Evolutionary conservation across 2,888 invertebrate species (phyloP), one percentile per base, ranked within the genome.

Genomic region (Thysanoteuthis rhombus): DNA sequence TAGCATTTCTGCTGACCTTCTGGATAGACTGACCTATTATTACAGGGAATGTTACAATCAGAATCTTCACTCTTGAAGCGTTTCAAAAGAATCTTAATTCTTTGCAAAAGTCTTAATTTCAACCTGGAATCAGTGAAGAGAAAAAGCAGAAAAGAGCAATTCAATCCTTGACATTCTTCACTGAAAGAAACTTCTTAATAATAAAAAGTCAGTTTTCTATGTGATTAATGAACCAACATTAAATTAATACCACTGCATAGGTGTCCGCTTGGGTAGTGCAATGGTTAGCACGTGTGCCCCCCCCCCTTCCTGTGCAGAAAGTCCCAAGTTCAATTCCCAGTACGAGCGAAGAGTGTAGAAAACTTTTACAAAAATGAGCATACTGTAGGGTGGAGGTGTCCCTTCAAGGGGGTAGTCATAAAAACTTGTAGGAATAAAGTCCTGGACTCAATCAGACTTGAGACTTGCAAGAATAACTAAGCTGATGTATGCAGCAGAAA

Each of bases 1-100:
- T 75, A 75, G 75, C 75, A 75, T 75, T 75, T 75, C 75, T 75
- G 12, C 16, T 75, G 75, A 75, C 75, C 75, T 75, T 75, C 75
- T n/a, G n/a, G n/a, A 75, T 75, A 75, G n/a, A 75, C n/a, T 75
- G n/a, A 75, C 75, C 75, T 75, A 75, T 75, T 75, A 75, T 75
- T 36, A 36, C 12, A 12, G n/a, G n/a, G 75, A 75, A n/a, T 75
- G 75, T 75, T 75, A 75, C 75, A 75, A 25, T 75, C 19, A n/a
- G 12, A 75, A 75, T 75, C 75, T 75, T n/a, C 8, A 22, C 19
- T 75, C n/a, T 36, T 75, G 75, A 75, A 36, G n/a, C 36, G n/a
- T 75, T 75, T 1, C n/a, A n/a, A n/a, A 75, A n/a, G n/a, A 3
- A 75, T n/a, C n/a, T 75, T 75, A 75, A n/a, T n/a, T 75, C 75